Conservation (phyloP, 2,888 invertebrate genomes). For the Pristionchus fissidentatus region DNA sequence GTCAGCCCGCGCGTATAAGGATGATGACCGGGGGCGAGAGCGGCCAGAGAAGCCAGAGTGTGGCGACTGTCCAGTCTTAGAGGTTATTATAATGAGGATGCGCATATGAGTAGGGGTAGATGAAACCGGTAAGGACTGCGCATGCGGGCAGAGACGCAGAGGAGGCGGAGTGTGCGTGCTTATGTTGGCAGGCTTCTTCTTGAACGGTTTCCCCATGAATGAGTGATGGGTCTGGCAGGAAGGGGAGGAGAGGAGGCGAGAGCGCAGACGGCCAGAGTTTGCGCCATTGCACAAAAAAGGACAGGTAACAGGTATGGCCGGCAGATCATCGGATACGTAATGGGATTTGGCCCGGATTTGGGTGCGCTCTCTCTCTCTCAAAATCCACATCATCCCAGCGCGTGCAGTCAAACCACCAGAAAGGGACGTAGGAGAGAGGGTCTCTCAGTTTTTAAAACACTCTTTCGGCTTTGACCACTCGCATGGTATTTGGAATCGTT, state of each 20-base stretch:
- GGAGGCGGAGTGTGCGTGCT: background rate
- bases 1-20: background rate
- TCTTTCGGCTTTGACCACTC: background rate
- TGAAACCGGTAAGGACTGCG: constrained; percentile 32
- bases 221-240: background rate
- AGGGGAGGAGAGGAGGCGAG: background rate
- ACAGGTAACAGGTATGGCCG: background rate
- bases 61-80: background rate
- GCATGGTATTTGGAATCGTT: background rate
- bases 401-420: too few species aligned
- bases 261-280: background rate
- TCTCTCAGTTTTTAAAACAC: background rate
- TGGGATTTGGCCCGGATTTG: background rate
- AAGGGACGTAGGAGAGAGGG: too few species aligned
- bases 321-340: background rate
- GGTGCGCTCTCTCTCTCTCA: too few species aligned
- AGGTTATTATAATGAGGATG: constrained; percentile 41
- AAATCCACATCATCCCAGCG: too few species aligned
- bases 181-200: background rate
- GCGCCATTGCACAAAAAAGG: too few species aligned
- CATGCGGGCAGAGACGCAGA: constrained; percentile 29
- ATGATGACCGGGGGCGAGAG: constrained; percentile 8
- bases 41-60: background rate
- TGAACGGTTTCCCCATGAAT: constrained; percentile 1
- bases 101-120: constrained; percentile 6